These are phyloP conservation scores for Stegodyphus mimosarum DNA, from an alignment of 1,140 invertebrate genomes.

Conservation along the genomic window DNA sequence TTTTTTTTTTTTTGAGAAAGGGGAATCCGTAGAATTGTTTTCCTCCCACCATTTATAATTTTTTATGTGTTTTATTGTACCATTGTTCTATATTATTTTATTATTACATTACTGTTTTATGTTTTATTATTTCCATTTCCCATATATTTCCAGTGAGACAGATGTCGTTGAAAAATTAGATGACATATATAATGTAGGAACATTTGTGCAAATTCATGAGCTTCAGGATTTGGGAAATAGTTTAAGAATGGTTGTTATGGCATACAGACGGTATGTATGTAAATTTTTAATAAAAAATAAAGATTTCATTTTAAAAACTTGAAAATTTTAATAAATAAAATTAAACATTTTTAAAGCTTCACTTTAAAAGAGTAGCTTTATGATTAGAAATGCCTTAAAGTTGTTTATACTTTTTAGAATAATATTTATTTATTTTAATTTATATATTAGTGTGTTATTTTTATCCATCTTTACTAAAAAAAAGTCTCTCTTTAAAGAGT, in stretches of 20 bases:
- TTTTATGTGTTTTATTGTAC: background rate
- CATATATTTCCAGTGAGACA: constrained; percentile 73
- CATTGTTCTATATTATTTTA: background rate
- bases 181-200: constrained; percentile 92
- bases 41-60: background rate
- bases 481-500: too few species aligned
- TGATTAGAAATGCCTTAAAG: background rate
- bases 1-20: too few species aligned
- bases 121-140: constrained; percentile 22
- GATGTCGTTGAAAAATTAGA: constrained; percentile 87
- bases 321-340: too few species aligned
- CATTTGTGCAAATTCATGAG: constrained; percentile 98
- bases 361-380: constrained; percentile 18
- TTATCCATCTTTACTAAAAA: too few species aligned
- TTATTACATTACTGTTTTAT: constrained; percentile 18
- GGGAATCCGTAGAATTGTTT: too few species aligned
- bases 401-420: background rate
- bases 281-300: background rate
- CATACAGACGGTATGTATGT: constrained; percentile 78
- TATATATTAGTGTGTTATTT: background rate
- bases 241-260: constrained; percentile 91
- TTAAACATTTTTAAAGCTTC: background rate
- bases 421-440: background rate
- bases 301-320: background rate
- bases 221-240: constrained; percentile 95